Evolutionary conservation across 2,888 invertebrate genomes (phyloP).

Genomic region (Charanyca ferruginea): DNA sequence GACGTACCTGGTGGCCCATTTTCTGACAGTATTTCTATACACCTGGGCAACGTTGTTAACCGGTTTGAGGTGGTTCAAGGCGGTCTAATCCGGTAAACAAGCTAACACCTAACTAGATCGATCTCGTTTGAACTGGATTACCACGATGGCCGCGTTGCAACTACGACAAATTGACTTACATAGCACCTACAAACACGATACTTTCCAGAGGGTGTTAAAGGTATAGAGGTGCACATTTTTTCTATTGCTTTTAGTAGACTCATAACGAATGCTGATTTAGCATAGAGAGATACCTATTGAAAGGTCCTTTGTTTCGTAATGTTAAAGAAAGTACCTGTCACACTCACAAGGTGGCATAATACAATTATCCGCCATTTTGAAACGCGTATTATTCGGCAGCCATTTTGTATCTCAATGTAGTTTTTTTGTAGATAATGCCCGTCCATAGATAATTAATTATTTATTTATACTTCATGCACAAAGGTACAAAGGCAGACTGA

Average conservation of each 20-base stretch:
- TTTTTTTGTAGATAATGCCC: no score
- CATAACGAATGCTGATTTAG: no score
- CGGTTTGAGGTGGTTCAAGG: slow-evolving; percentile 53
- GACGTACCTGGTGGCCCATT: slow-evolving; percentile 15
- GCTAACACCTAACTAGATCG: slow-evolving; percentile 78
- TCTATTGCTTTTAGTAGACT: not conserved
- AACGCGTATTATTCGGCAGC: no score
- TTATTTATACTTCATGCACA: no score
- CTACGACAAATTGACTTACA: slow-evolving; percentile 84
- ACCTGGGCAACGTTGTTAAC: slow-evolving; percentile 58
- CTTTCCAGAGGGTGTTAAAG: slow-evolving; percentile 15
- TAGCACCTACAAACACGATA: slow-evolving; percentile 72
- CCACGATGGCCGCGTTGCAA: slow-evolving; percentile 69
- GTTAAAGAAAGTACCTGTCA: no score
- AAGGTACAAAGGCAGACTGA: no score
- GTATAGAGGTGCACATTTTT: slow-evolving; percentile 27
- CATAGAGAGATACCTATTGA: no score
- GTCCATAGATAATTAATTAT: no score
- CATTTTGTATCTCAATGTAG: no score
- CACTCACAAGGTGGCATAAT: no score
- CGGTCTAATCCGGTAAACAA: slow-evolving; percentile 76
- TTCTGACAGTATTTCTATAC: slow-evolving; percentile 22
- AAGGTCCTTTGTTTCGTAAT: no score
- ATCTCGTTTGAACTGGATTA: slow-evolving; percentile 82
- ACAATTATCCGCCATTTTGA: no score